Percentiles rank a stretch among this genome's conserved stretches.
Evolutionary conservation across 2,888 invertebrate species (phyloP).

Genomic region (Gandaritis pyraliata): DNA sequence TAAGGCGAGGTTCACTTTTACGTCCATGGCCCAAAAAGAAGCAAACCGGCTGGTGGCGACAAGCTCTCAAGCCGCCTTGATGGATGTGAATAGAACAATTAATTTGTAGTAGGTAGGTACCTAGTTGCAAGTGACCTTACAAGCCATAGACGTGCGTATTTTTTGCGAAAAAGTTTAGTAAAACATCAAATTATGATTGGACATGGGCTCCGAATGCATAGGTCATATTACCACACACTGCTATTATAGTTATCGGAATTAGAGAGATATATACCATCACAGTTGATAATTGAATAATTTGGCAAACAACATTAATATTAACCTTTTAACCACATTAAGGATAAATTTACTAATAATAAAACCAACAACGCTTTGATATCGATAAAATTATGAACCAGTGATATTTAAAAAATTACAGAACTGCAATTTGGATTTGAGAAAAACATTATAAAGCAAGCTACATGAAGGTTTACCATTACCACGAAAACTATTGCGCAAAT

Average conservation of each 20-base stretch:
- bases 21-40: constrained; percentile 72
- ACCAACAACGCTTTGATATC: no score
- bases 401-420: not conserved
- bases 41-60: constrained; percentile 63
- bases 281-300: no score
- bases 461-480: constrained; percentile 13
- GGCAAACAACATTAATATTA: no score
- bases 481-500: constrained; percentile 48
- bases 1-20: constrained; percentile 62
- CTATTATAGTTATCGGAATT: no score
- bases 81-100: constrained; percentile 56
- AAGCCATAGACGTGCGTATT: constrained; percentile 14
- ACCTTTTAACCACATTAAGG: no score
- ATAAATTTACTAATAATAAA: no score
- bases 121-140: constrained; percentile 35
- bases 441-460: not conserved
- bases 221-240: no score
- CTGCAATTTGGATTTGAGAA: not conserved
- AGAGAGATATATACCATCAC: no score
- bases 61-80: constrained; percentile 53
- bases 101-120: constrained; percentile 44
- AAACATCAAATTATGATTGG: no score
- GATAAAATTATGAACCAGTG: not conserved
- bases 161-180: constrained; percentile 1
- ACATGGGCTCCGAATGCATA: no score